Evolutionary conservation across 2,888 invertebrate species (phyloP), one percentile per base, ranked within the genome.

Genomic region (Mesoligia furuncula): DNA sequence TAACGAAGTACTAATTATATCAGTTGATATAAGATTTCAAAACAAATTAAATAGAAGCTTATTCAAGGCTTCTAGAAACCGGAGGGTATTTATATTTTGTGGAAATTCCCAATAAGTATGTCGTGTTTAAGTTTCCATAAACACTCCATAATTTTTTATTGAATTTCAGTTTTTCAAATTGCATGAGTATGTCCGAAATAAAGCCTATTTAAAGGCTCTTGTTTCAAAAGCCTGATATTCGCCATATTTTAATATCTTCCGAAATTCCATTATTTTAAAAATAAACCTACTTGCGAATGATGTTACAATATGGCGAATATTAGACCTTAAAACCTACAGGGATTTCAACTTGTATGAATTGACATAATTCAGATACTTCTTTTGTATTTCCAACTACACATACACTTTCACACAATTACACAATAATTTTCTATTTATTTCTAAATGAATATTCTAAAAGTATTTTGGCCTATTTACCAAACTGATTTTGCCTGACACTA

Each of bases 401-500:
- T 7, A 75, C 59, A 83, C 42, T 36, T 36, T 17, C 27, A 81
- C 62, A 72, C 67, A 42, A 24, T 83, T 57, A 67, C 79, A 71
- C n/a, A 27, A 42, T 78, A 36, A 77, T 78, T 62, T 80, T 48
- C 66, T 62, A 57, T 81, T 51, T 79, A 71, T 51, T 57, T 48
- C 64, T 7, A 42, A 62, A n/a, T 36, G 2, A 39, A 20, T n/a
- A 20, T 48, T 39, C 11, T 24, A 27, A 64, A 64, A 64, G 13
- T 24, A 39, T 36, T 24, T 36, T 24, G 6, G 13, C 24, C 8
- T 27, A 64, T 59, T 78, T 39, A 68, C 68, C 39, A 65, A 8
- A 83, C 64, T 83, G 72, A 79, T 57, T 39, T 70, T 84, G 61
- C 70, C 42, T 79, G 17, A 81, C 71, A 64, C 69, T 84, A 71